Base-by-base conservation (phyloP, 1,140 invertebrate genomes). In the Olivierus martensii region DNA sequence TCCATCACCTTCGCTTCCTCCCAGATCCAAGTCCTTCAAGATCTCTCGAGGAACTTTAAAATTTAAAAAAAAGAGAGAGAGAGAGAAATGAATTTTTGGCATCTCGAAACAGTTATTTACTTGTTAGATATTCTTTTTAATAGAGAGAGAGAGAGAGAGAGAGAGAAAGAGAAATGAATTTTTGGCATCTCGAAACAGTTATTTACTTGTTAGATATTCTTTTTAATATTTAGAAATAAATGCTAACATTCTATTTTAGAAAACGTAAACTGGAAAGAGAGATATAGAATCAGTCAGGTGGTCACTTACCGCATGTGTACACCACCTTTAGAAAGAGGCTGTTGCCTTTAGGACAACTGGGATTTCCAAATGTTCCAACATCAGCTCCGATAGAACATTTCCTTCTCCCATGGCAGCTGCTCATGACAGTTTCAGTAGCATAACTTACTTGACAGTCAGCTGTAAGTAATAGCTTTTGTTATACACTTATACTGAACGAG, bases 261-360 rank as follows among this genome's bases (percentile, higher is more conserved):
- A n/a, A n/a, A n/a, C n/a, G n/a, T n/a, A n/a, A n/a, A n/a, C n/a
- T n/a, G n/a, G n/a, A n/a, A n/a, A n/a, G n/a, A n/a, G n/a, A n/a
- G n/a, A n/a, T n/a, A n/a, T n/a, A n/a, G n/a, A 28, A 42, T 46
- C 19, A 41, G 5, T 41, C 14, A 41, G 39, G 17, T 15, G 14
- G 39, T 41, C 47, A 59, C 58, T 63, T 15, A 52, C 44, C 55
- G 46, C 61, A 62, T 10, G 61, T 59, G 17, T 59, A 59, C 0
- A 62, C 60, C 17, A 63, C 51, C 50, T 62, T 63, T 3, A 63
- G 46, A 41, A 62, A 53, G 14, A 56, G 52, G 43, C 49, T 46
- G 3, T 53, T 52, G 10, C 44, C 51, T 4, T 39, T 48, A 15
- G 58, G 42, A 48, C 61, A 62, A 22, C 37, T 37, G 3, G 59